phyloP scores from a whole-genome alignment of 2,888 invertebrate species.

The Agrochola macilenta region DNA sequence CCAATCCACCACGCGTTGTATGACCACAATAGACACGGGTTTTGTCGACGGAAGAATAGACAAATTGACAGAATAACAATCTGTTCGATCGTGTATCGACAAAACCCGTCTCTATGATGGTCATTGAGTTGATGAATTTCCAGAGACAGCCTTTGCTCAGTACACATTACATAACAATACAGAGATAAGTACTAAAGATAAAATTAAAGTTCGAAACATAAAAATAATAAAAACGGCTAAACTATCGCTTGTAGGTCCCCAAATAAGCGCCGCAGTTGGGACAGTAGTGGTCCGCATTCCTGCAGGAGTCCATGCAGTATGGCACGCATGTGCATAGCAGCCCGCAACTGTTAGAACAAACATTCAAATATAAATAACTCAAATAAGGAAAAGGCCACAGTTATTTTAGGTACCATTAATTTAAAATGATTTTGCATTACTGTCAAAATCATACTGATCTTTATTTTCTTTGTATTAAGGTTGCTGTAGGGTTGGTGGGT shows the following conservation, averaged over 20 bases:
- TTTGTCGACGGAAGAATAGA: too few species aligned
- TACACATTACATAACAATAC: neutral
- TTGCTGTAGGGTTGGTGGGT: neutral
- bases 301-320: conserved; percentile 90
- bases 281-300: conserved; percentile 90
- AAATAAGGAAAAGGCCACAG: neutral
- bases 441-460: too few species aligned
- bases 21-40: too few species aligned
- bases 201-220: neutral
- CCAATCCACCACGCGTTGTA: neutral
- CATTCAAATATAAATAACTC: neutral
- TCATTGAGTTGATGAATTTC: neutral
- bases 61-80: too few species aligned
- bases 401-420: neutral
- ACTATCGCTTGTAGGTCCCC: conserved; percentile 81
- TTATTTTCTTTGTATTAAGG: neutral
- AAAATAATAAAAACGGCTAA: neutral
- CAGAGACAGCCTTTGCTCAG: neutral
- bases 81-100: too few species aligned
- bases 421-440: neutral
- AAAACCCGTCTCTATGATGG: too few species aligned
- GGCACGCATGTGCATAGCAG: conserved; percentile 89
- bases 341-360: conserved; percentile 42
- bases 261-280: conserved; percentile 89
- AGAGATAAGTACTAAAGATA: neutral